These are phyloP conservation scores for Peromyscus attwateri DNA, from an alignment of 2,797 vertebrate genomes.

Conservation along the genomic window DNA sequence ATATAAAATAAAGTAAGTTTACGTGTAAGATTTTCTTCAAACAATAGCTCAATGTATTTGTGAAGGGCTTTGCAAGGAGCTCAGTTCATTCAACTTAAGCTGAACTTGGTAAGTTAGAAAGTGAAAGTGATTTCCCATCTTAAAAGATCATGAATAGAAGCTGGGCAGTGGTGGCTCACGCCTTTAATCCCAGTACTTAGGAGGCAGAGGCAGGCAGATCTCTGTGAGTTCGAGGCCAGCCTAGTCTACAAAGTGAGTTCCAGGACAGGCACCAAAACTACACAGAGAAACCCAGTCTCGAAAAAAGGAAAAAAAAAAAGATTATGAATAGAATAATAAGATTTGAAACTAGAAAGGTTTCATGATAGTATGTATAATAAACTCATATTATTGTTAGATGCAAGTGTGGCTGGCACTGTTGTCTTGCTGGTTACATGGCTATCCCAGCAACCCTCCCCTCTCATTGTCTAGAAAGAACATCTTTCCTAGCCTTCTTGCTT, in stretches of 20 bases:
- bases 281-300: too few relatives aligned
- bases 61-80: neutral
- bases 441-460: neutral
- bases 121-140: neutral
- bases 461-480: neutral
- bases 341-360: slow-evolving; percentile 9
- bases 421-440: neutral
- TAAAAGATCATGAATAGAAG: neutral
- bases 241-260: too few relatives aligned
- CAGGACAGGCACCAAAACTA: too few relatives aligned
- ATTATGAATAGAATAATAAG: neutral
- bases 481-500: neutral
- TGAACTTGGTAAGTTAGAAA: neutral
- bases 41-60: neutral
- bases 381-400: neutral
- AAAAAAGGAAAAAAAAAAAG: neutral
- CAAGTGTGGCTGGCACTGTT: neutral
- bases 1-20: slow-evolving; percentile 33
- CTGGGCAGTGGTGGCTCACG: too few relatives aligned
- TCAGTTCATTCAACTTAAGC: slow-evolving; percentile 28
- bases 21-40: neutral
- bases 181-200: too few relatives aligned
- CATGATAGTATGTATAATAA: neutral
- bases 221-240: too few relatives aligned
- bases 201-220: too few relatives aligned